Evolutionary conservation across 2,888 invertebrate genomes (phyloP), one percentile per base, ranked within the genome.

Genomic region (Rhingia campestris): DNA sequence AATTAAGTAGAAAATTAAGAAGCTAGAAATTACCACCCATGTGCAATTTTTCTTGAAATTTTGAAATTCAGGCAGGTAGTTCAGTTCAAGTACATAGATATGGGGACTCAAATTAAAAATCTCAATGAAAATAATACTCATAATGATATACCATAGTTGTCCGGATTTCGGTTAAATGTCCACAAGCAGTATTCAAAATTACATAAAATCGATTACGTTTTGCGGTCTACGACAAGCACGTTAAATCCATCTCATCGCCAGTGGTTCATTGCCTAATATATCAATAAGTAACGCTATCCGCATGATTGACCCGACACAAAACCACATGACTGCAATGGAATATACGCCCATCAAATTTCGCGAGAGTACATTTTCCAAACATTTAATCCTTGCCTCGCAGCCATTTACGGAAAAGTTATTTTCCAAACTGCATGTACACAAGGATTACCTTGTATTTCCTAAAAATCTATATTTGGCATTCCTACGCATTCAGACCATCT

Each of bases 281-380:
- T 75, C 75, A 76, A 70, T 81, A 70, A 70, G 59, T 81, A 53
- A 76, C 59, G 76, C 70, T 54, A 66, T 59, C 66, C 47, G 61
- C 70, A 64, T 72, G 81, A 72, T 61, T 72, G 66, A 58, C 3
- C 45, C 54, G 7, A 41, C 22, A 66, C 41, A 54, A 72, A 70
- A 66, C 70, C 70, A 47, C 53, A 58, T 47, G 58, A 45, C 64
- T 53, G 69, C 69, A 64, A 43, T 22, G 37, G 39, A 56, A 56
- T 63, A 6, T 14, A 14, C 4, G 2, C 45, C 35, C 53, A 59
- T 47, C 35, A 51, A 22, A 33, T 22, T 33, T 12, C 12, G 12
- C 12, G 9, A 3, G n/a, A 61, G 43, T 4, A 37, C 9, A 51
- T 39, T 59, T 58, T 64, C 14, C 32, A n/a, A 59, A 47, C 7